A percentile compares a stretch with the other conserved stretches of the same genome.
These are phyloP conservation scores for Trinorchestia longiramus DNA, from an alignment of 1,140 invertebrate species.

Conservation along the genomic window DNA sequence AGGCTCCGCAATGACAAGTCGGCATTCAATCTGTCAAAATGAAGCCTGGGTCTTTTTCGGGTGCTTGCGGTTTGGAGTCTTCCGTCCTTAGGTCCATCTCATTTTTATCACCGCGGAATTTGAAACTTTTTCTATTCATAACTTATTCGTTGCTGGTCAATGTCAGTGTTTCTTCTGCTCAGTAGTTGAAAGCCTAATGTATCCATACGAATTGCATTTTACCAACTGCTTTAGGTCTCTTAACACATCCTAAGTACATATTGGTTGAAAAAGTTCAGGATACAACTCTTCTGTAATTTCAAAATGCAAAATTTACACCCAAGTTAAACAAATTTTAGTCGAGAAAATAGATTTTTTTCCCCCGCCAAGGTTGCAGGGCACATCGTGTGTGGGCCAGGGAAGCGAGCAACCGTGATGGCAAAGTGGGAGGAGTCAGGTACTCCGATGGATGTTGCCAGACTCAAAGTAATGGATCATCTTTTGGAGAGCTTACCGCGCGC, in stretches of 20 bases:
- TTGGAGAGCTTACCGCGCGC: background rate
- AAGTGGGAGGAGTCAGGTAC: background rate
- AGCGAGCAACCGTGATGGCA: constrained; percentile 29
- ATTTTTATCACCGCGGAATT: background rate
- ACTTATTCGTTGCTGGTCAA: background rate
- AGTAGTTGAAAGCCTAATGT: background rate
- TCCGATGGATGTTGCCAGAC: constrained; percentile 47
- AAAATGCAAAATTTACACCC: background rate
- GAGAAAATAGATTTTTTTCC: background rate
- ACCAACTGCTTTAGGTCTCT: background rate
- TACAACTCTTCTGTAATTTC: background rate
- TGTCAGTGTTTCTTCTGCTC: background rate
- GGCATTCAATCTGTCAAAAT: constrained; percentile 28
- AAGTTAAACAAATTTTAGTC: background rate
- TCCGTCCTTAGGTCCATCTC: background rate
- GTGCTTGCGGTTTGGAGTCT: background rate
- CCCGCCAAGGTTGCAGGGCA: constrained; percentile 9
- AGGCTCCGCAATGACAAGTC: constrained; percentile 10
- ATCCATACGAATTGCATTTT: background rate
- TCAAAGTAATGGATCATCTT: constrained; percentile 44
- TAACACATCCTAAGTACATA: background rate
- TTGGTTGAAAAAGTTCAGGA: background rate
- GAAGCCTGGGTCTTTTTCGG: background rate
- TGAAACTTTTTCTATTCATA: background rate
- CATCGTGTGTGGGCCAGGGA: constrained; percentile 20